Conservation (phyloP, 2,797 vertebrate species). For the Tragopan temminckii region DNA sequence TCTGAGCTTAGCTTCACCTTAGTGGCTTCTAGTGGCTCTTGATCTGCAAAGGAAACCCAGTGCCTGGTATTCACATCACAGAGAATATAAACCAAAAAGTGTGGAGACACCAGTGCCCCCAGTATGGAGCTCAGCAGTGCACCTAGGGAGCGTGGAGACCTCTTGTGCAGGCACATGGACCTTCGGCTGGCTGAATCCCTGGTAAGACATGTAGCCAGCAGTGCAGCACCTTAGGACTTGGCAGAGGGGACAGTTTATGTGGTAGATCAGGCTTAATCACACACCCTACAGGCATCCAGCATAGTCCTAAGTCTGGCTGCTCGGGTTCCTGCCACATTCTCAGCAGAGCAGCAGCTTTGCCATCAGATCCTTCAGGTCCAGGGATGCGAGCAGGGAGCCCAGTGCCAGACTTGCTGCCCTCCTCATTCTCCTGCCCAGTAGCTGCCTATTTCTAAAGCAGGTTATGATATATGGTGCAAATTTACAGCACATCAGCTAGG, state of each 20-base stretch:
- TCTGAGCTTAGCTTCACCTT: background rate
- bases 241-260: background rate
- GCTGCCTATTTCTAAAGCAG: background rate
- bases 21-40: background rate
- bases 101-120: rapidly evolving
- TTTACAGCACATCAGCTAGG: background rate
- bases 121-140: background rate
- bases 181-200: background rate
- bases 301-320: background rate
- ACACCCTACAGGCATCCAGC: background rate
- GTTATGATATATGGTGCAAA: background rate
- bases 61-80: background rate
- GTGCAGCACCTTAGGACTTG: background rate
- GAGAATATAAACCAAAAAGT: background rate
- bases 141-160: background rate
- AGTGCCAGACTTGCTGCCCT: background rate
- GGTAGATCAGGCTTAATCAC: background rate
- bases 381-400: background rate
- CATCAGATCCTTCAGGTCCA: background rate
- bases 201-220: background rate
- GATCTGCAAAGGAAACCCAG: background rate
- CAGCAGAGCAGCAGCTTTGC: background rate
- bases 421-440: background rate
- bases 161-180: rapidly evolving
- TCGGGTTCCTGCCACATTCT: background rate